Percentiles rank a stretch among this genome's conserved stretches.
Conservation (phyloP, 2,113 vertebrate species). For the Microcebus tavaratra region DNA sequence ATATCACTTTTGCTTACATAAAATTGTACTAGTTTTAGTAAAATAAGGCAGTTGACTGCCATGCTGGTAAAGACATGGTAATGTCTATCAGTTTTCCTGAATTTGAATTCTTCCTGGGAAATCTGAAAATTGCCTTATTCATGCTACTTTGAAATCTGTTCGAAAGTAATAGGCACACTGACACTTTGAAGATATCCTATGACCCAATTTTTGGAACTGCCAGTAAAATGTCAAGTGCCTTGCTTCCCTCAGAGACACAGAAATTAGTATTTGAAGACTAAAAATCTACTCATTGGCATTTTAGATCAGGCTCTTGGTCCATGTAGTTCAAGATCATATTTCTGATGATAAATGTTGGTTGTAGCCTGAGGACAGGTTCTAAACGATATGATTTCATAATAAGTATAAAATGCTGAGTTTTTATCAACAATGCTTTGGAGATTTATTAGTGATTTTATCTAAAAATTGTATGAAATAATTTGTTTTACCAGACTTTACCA, state of each 20-base stretch:
- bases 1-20: neutral
- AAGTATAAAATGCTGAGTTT: neutral
- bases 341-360: neutral
- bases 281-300: neutral
- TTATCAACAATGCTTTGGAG: neutral
- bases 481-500: neutral
- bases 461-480: constrained; percentile 3
- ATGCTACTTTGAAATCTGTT: neutral
- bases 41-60: neutral
- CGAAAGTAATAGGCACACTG: neutral
- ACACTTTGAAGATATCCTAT: neutral
- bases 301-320: neutral
- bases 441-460: neutral
- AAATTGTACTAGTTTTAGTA: neutral
- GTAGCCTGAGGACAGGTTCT: neutral
- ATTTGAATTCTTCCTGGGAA: neutral
- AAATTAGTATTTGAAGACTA: neutral
- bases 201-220: neutral
- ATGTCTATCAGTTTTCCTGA: neutral
- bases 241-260: neutral
- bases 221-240: neutral
- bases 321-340: neutral
- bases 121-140: neutral
- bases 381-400: neutral
- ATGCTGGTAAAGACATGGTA: neutral